Evolutionary conservation across 2,113 vertebrate species (phyloP), one percentile per base, ranked within the genome.

Genomic region (Xiphias gladius): DNA sequence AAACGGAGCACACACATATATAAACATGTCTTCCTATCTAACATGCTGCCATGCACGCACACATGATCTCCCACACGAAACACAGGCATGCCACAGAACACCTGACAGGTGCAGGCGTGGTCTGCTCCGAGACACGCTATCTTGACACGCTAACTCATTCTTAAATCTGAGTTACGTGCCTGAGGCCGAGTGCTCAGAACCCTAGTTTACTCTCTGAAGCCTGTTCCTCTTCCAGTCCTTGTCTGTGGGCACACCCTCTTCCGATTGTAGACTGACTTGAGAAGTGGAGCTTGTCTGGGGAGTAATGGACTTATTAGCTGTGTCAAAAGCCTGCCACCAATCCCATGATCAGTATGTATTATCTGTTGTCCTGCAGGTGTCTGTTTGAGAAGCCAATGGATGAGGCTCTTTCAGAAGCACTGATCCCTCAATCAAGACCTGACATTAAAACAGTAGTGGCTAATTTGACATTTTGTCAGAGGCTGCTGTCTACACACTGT

Each of bases 91-190:
- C 92, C 84, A 86, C 91, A 61, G 80, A 94, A 91, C 92, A 95
- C 93, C 94, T 96, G 95, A 95, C 94, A 95, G 93, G 95, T 94
- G 92, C 94, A 91, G 95, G 95, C 91, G 95, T 95, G 94, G 95
- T 93, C 90, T 94, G 73, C 90, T 86, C 86, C 88, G 58, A 95
- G 87, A 94, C 95, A 95, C 93, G 94, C 92, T 91, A 93, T 90
- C 94, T 95, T 96, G 91, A 96, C 95, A 96, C 95, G 95, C 95
- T 92, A 96, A 91, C 94, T 95, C 95, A 95, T 95, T 95, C 95
- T 95, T 95, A 95, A 95, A 96, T 94, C 86, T 87, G 84, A 84
- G 92, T 64, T 90, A 84, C 80, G 22, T 88, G 94, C 95, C 92
- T 89, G 73, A 48, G 91, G 93, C 89, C 50, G 63, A 85, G 84